Evolutionary conservation across 2,797 vertebrate genomes (phyloP), one percentile per base, ranked within the genome.

Genomic region (Lutjanus argentimaculatus): DNA sequence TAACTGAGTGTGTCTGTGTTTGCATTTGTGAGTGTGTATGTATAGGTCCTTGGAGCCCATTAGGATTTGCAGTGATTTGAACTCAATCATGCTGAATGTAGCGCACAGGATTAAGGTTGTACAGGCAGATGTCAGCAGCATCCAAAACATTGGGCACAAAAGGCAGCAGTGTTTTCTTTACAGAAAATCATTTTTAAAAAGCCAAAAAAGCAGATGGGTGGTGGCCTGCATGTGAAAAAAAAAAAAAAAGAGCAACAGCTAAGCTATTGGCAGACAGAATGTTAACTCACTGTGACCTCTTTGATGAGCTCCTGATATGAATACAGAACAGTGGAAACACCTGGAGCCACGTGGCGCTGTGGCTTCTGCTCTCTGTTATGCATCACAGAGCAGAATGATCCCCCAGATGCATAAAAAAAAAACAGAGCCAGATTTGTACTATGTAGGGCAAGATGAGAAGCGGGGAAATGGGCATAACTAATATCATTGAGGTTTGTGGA

Each of bases 11-110:
- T 56, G 25, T 46, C 10, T 69, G 10, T 30, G 46, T 71, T 65
- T 49, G 52, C 59, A 16, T 53, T 52, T 55, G 42, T 43, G 36
- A 15, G 53, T 63, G 14, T 65, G 19, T 63, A 52, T 48, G 30
- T 43, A 53, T 51, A 49, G 61, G 79, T 84, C 73, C 58, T 78
- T 77, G 45, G 53, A 88, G 68, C 45, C 73, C 70, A 90, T 84
- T 89, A 86, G 72, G 82, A 87, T 91, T 86, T 90, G 76, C 79
- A 79, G 84, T 81, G 62, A 91, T 90, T 89, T 87, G 46, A 89
- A 72, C 80, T 84, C 75, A 92, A 86, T 92, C 91, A 88, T 84
- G 63, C 86, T 82, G 71, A 92, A 93, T 87, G 90, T 73, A 70
- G 64, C 75, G 46, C 59, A 68, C 75, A 72, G 85, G 85, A 93